Base-by-base conservation (phyloP, 2,888 invertebrate species). In the Lysandra bellargus region DNA sequence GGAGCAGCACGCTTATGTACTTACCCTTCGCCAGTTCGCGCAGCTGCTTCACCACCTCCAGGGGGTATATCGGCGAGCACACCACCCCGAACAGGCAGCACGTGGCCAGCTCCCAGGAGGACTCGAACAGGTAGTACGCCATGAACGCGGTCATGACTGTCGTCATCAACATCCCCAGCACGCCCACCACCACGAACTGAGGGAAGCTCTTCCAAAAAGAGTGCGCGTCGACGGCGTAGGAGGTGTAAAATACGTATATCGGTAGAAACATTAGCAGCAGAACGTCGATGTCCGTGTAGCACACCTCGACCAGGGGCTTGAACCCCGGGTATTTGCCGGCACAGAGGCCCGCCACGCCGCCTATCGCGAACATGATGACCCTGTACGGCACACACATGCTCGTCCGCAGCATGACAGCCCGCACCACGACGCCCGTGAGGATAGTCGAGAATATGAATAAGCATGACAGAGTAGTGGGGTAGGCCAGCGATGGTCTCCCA, bases 61-160 rank as follows among this genome's bases (percentile, higher is more conserved):
- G 87, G 0, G 94, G 93, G 80, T 93, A 92, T 64, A 93, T 92
- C 0, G 94, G 93, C 0, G 92, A 89, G 80, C 93, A 94, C 0
- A 92, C 87, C 0, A 93, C 85, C 0, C 94, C 94, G 75, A 93
- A 94, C 0, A 94, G 82, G 0, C 91, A 77, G 0, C 93, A 88
- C 0, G 90, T 90, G 0, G 90, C 81, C 7, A 92, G 89, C 80
- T 86, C 87, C 94, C 94, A 94, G 0, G 90, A 85, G 0, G 88
- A 80, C 83, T 93, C 93, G 6, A 94, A 89, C 17, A 94, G 81
- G 75, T 91, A 88, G 80, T 84, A 91, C 0, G 92, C 91, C 90
- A 94, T 92, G 12, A 92, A 92, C 0, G 89, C 90, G 0, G 85
- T 88, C 82, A 92, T 89, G 0, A 90, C n/a, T 0, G 92, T 89